Base-by-base conservation (phyloP, 2,797 vertebrate genomes). In the Oreochromis grahami region DNA sequence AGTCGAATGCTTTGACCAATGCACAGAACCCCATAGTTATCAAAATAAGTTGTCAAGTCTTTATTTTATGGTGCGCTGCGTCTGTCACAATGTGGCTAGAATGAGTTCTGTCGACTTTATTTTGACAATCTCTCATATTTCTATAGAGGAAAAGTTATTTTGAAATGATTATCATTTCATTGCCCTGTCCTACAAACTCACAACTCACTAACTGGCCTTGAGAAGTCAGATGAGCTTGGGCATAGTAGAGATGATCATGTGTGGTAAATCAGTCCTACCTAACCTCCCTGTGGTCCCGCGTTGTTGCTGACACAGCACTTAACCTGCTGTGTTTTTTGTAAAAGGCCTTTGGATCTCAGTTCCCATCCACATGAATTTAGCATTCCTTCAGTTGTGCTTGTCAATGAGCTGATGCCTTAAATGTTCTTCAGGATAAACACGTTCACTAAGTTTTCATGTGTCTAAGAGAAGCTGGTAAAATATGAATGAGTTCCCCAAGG, bases 91-190 rank as follows among this genome's bases (percentile, higher is more conserved):
- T 38, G 36, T 41, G 12, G 60, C n/a, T 65, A n/a, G 19, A 41
- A 0, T 8, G 60, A 65, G 60, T 38, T 0, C 0, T 12, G 19
- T 5, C 0, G 8, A 21, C 60, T 65, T 41, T 41, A 14, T 14
- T 14, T 0, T 0, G 1, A 65, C 12, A 38, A n/a, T 41, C n/a
- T 68, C 29, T 58, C 56, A 19, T 58, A 68, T 68, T 68, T 41
- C 63, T 24, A 14, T 58, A 9, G 38, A 15, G 38, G n/a, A 21
- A 68, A 68, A 43, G 38, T 24, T 68, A 10, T 24, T 68, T 68
- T 63, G 6, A 7, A 2, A 12, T 6, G 15, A 58, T 17, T 17
- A 6, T 11, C 58, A 15, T 68, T 68, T 68, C 21, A 43, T 43
- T 1, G 38, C 2, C n/a, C 36, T 24, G 12, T 41, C n/a, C 12